Conservation (phyloP, 2,113 vertebrate species). For the Rhinoderma darwinii region DNA sequence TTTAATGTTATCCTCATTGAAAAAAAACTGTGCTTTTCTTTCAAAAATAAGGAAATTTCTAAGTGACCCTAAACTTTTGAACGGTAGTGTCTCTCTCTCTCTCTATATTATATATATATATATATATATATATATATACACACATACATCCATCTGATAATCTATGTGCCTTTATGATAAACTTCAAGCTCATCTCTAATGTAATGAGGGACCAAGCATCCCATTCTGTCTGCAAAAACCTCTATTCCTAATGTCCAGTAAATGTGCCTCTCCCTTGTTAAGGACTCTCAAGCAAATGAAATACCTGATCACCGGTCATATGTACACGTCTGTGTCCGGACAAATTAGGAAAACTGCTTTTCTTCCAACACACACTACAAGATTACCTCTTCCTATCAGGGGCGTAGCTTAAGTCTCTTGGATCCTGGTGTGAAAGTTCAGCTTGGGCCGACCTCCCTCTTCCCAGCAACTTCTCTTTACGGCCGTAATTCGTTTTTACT, state of each 20-base stretch:
- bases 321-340: constrained; percentile 57
- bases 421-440: no score
- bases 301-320: constrained; percentile 53
- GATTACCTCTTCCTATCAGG: constrained; percentile 6
- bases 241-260: constrained; percentile 23
- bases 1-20: no score
- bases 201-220: not conserved
- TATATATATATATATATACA: no score
- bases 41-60: no score
- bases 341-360: constrained; percentile 51
- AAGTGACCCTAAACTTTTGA: no score
- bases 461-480: no score
- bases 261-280: constrained; percentile 53
- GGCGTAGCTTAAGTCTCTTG: no score
- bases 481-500: no score
- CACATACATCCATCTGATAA: not conserved
- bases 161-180: not conserved
- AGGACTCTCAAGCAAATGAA: constrained; percentile 48
- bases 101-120: no score
- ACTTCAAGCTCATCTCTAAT: not conserved
- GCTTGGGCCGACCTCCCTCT: no score
- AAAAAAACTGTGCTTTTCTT: no score
- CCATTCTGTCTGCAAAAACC: not conserved
- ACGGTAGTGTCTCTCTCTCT: no score
- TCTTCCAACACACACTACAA: constrained; percentile 25